Evolutionary conservation across 2,797 vertebrate species (phyloP).

Genomic region (Podargus strigoides): DNA sequence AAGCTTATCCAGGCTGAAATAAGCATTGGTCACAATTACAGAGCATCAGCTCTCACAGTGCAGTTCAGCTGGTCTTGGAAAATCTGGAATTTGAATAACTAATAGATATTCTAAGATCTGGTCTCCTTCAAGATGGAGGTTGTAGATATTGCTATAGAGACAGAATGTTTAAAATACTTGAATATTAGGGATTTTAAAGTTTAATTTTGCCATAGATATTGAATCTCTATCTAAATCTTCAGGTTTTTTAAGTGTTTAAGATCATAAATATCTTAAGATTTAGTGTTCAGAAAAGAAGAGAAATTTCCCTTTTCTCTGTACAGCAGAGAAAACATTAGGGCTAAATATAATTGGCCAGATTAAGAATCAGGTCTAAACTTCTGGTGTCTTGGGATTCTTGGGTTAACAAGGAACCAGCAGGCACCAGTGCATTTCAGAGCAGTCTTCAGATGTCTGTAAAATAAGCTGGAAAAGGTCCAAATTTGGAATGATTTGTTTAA

Average conservation of each 20-base stretch:
- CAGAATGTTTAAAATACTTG: not conserved
- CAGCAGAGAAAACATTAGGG: not conserved
- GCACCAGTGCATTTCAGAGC: not conserved
- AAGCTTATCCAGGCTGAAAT: not conserved
- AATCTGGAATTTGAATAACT: not conserved
- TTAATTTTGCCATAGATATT: not conserved
- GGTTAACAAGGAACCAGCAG: not conserved
- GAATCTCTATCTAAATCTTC: not conserved
- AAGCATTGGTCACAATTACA: not conserved
- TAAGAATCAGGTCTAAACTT: not conserved
- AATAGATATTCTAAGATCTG: not conserved
- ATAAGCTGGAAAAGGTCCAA: not conserved
- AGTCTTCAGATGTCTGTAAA: not conserved
- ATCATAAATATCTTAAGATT: not conserved
- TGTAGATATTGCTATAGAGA: not conserved
- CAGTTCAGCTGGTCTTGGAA: not conserved
- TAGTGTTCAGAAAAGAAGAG: not conserved
- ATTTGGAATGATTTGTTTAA: fast-evolving
- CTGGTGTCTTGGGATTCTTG: not conserved
- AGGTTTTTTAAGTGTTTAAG: not conserved
- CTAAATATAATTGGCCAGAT: not conserved
- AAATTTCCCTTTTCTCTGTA: not conserved
- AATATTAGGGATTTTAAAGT: not conserved
- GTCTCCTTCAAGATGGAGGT: not conserved
- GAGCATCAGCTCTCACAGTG: not conserved